Evolutionary conservation across 2,113 vertebrate species (phyloP).

Genomic region (Hemiprocne comata): DNA sequence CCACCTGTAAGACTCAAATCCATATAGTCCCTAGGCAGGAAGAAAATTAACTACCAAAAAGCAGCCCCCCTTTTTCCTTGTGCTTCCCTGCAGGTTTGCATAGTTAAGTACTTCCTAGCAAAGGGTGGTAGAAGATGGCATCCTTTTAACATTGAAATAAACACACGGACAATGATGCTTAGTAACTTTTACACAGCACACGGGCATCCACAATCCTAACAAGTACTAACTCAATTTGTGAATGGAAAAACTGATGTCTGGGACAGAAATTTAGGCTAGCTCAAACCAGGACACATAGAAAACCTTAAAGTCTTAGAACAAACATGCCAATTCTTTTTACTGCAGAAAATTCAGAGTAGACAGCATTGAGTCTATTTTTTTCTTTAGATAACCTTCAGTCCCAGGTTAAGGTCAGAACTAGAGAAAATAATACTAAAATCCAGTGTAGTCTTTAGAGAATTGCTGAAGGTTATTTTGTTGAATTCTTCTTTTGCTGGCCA

Average conservation of each 20-base stretch:
- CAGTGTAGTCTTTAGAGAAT: slow-evolving; percentile 19
- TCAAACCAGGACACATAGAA: no score
- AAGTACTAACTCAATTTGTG: not conserved
- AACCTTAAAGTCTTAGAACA: not conserved
- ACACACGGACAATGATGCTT: not conserved
- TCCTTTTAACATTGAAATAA: not conserved
- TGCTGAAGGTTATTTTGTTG: slow-evolving; percentile 36
- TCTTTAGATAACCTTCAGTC: slow-evolving; percentile 24
- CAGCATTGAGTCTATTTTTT: not conserved
- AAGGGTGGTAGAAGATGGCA: not conserved
- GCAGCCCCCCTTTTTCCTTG: not conserved
- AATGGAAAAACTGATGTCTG: not conserved
- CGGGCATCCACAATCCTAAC: not conserved
- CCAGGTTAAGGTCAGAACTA: slow-evolving; percentile 28
- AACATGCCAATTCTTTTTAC: not conserved
- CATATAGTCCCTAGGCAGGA: not conserved
- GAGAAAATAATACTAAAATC: slow-evolving; percentile 38
- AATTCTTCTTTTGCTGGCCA: slow-evolving; percentile 30
- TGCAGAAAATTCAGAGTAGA: not conserved
- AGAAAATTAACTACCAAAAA: not conserved
- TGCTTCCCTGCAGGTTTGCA: not conserved
- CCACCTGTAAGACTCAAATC: not conserved
- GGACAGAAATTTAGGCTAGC: not conserved
- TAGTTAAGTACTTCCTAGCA: not conserved
- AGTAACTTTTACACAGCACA: not conserved